These are phyloP conservation scores for Hypolimnas misippus DNA, from an alignment of 2,888 invertebrate species.

Conservation along the genomic window DNA sequence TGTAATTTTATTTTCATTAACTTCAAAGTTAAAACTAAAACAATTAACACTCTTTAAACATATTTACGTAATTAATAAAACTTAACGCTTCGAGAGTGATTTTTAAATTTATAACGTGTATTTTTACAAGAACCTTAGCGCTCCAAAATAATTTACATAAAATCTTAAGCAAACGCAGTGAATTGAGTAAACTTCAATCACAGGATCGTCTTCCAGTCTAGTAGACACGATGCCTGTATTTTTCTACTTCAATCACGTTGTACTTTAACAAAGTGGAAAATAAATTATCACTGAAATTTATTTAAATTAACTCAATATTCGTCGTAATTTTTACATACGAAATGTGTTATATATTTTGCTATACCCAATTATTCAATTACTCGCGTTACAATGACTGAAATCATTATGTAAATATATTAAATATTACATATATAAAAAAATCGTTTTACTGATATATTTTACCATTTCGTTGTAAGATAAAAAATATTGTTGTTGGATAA, in stretches of 20 bases:
- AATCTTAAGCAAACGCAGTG: conserved; percentile 67
- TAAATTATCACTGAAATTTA: conserved; percentile 36
- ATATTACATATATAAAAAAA: not conserved
- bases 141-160: conserved; percentile 66
- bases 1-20: not conserved
- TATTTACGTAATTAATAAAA: conserved; percentile 1
- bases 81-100: conserved; percentile 12
- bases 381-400: not conserved
- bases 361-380: not conserved
- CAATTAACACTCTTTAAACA: not conserved
- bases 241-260: conserved; percentile 39
- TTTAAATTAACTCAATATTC: conserved; percentile 28
- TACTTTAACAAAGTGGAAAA: conserved; percentile 41
- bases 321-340: conserved; percentile 1
- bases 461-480: not conserved
- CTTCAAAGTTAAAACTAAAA: not conserved
- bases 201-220: conserved; percentile 54
- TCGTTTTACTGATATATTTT: not conserved
- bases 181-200: conserved; percentile 74
- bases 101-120: conserved; percentile 31
- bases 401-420: not conserved
- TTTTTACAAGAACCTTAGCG: conserved; percentile 48
- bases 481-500: too few relatives aligned
- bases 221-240: conserved; percentile 44
- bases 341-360: not conserved